Conservation (phyloP, 2,113 vertebrate species). For the Aldabrachelys gigantea region DNA sequence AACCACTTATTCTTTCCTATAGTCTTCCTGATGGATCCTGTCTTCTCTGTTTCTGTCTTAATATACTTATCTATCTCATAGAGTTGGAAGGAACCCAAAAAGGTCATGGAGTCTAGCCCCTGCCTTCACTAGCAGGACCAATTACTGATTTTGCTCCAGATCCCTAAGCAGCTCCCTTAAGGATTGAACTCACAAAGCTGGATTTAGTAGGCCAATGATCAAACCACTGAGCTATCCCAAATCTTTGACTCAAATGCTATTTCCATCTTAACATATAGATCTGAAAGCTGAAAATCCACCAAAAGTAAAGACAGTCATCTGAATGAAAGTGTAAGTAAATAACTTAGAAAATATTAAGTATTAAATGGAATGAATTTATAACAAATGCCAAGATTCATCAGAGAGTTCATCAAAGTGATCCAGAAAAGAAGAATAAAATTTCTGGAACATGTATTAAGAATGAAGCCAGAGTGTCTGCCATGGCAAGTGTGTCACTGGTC, state of each 20-base stretch:
- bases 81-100: too few species aligned
- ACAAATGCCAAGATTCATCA: background rate
- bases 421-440: background rate
- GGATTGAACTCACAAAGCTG: too few species aligned
- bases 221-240: background rate
- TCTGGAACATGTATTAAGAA: background rate
- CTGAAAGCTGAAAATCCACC: background rate
- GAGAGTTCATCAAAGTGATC: background rate
- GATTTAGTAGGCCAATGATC: too few species aligned
- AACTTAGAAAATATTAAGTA: background rate
- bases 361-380: background rate
- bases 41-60: background rate
- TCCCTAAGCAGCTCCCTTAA: too few species aligned
- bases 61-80: too few species aligned
- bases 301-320: background rate
- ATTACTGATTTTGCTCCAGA: too few species aligned
- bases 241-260: background rate
- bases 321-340: background rate
- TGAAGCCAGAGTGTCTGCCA: background rate
- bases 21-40: background rate
- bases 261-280: background rate
- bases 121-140: too few species aligned
- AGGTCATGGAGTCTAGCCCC: too few species aligned
- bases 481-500: background rate
- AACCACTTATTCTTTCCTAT: background rate